These are phyloP conservation scores for Melanotaenia duboulayi DNA, from an alignment of 2,113 vertebrate species.

Conservation along the genomic window DNA sequence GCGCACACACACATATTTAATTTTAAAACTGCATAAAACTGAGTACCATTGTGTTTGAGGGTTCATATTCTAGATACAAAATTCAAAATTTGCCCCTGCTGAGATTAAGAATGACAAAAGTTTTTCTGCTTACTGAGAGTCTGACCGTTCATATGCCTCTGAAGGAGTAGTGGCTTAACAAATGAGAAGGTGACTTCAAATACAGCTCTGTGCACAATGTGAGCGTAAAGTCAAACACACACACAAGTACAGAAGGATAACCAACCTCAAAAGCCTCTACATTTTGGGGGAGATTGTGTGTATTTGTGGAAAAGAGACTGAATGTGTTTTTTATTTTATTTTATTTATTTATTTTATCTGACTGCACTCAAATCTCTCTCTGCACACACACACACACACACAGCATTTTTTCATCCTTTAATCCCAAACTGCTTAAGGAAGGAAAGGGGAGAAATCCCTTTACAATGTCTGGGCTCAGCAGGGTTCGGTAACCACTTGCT, in stretches of 20 bases:
- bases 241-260: slow-evolving; percentile 26
- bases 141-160: slow-evolving; percentile 1
- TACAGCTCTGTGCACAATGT: slow-evolving; percentile 13
- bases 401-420: slow-evolving; percentile 77
- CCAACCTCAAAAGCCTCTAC: slow-evolving; percentile 14
- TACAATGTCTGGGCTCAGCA: slow-evolving; percentile 78
- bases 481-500: slow-evolving; percentile 66
- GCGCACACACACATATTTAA: no score
- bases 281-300: slow-evolving; percentile 11
- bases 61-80: no score
- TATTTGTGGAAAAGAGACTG: slow-evolving; percentile 1
- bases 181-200: background rate
- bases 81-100: background rate
- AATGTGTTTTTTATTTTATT: slow-evolving; percentile 16
- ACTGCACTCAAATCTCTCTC: slow-evolving; percentile 43
- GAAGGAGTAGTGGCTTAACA: background rate
- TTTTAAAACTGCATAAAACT: no score
- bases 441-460: slow-evolving; percentile 80
- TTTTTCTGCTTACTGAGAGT: background rate
- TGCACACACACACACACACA: slow-evolving; percentile 43
- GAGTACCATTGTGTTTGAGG: no score
- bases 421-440: slow-evolving; percentile 82
- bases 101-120: background rate
- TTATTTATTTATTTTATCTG: slow-evolving; percentile 31
- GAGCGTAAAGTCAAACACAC: slow-evolving; percentile 15